Percentiles rank a stretch among this genome's conserved stretches.
Evolutionary conservation across 2,797 vertebrate genomes (phyloP).

Genomic region (Chaetodon trifasciatus): DNA sequence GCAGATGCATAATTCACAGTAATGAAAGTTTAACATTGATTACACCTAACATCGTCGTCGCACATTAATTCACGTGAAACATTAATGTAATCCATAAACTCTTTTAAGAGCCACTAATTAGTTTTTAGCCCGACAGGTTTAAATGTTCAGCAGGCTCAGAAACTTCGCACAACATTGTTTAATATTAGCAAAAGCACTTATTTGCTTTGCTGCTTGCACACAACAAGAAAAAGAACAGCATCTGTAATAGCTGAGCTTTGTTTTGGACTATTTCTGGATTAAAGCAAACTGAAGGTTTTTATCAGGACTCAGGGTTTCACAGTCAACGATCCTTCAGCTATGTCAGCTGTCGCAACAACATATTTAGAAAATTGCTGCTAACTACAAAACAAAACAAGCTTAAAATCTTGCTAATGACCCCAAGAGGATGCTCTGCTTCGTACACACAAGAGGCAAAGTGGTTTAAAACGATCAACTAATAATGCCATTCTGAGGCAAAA

Average conservation of each 20-base stretch:
- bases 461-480: slow-evolving; percentile 54
- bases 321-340: slow-evolving; percentile 65
- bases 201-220: slow-evolving; percentile 43
- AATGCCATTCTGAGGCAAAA: slow-evolving; percentile 57
- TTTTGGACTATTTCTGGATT: slow-evolving; percentile 76
- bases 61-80: slow-evolving; percentile 67
- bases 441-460: slow-evolving; percentile 40
- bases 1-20: slow-evolving; percentile 38
- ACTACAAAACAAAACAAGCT: slow-evolving; percentile 58
- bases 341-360: slow-evolving; percentile 65
- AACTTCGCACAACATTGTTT: slow-evolving; percentile 26
- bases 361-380: slow-evolving; percentile 62
- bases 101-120: slow-evolving; percentile 47
- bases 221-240: slow-evolving; percentile 28
- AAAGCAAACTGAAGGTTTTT: slow-evolving; percentile 49
- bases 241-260: slow-evolving; percentile 46
- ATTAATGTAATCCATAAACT: slow-evolving; percentile 61
- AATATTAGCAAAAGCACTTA: slow-evolving; percentile 32
- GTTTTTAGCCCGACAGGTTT: slow-evolving; percentile 32
- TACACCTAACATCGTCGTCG: slow-evolving; percentile 61
- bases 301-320: slow-evolving; percentile 56
- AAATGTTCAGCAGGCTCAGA: slow-evolving; percentile 31
- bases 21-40: slow-evolving; percentile 72
- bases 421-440: slow-evolving; percentile 42
- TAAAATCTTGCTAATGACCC: slow-evolving; percentile 54